A percentile compares a stretch with the other conserved stretches of the same genome.
phyloP scores from a whole-genome alignment of 2,113 vertebrate genomes.

The Gallinago undulata region DNA sequence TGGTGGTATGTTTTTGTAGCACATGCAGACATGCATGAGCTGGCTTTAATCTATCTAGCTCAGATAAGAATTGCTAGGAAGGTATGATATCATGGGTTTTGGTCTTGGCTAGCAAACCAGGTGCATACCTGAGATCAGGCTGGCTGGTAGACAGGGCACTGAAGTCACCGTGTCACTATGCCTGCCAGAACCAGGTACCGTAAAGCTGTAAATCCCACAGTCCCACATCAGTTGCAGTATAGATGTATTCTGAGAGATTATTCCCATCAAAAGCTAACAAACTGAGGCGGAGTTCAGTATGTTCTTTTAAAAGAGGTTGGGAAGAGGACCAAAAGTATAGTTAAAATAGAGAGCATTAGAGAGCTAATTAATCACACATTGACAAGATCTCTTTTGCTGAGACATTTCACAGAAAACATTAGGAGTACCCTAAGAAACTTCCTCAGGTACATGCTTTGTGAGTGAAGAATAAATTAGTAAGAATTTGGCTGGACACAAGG shows the following conservation, averaged over 20 bases:
- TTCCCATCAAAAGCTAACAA: neutral
- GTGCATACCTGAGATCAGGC: neutral
- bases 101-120: neutral
- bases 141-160: neutral
- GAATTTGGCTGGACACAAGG: neutral
- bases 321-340: slow-evolving; percentile 34
- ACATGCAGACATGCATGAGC: neutral
- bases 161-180: neutral
- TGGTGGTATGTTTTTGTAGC: neutral
- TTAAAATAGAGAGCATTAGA: slow-evolving; percentile 11
- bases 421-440: neutral
- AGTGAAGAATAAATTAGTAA: neutral
- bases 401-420: neutral
- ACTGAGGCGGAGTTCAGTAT: neutral
- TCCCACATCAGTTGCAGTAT: neutral
- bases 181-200: neutral
- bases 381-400: slow-evolving; percentile 13
- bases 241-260: neutral
- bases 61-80: neutral
- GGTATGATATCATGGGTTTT: neutral
- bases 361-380: slow-evolving; percentile 41
- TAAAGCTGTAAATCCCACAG: neutral
- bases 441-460: neutral
- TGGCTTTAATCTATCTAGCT: neutral
- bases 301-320: neutral